Evolutionary conservation across 2,113 vertebrate genomes (phyloP), one percentile per base, ranked within the genome.

Genomic region (Paradisaea rubra): DNA sequence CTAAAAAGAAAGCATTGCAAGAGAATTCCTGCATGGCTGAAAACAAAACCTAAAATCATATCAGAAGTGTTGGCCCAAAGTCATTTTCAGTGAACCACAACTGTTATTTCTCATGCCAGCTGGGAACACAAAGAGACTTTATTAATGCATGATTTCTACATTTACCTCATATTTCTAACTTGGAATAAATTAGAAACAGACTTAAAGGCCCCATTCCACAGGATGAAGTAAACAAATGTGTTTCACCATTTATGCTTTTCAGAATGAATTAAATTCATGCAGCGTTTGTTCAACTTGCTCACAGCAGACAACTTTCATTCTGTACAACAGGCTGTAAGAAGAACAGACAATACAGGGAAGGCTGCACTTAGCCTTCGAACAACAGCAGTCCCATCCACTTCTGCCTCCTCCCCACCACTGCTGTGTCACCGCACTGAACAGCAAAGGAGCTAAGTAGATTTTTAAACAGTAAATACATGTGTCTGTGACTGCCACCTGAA

Each of bases 301-400:
- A 96, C 96, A 97, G 97, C 95, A 97, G 97, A 98, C 94, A 98
- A 97, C 97, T 97, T 96, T 96, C 97, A 97, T 96, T 96, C 93
- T 54, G 96, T 97, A 88, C 97, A 97, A 97, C 96, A 97, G 96
- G 94, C 97, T 95, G 96, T 95, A 97, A 97, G 95, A 95, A 81
- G 92, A 97, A 91, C 94, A 89, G 80, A 72, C 41, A 63, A 4
- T 11, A 4, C 16, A 30, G 81, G 5, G 21, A 69, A 45, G 41
- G 74, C 79, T 91, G 78, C 86, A 78, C 93, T 81, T 81, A 74
- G 88, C 81, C 59, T 91, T 92, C 70, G 61, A 64, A 64, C 21
- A 87, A 6, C 44, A 45, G 42, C 69, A 87, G n/a, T 25, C n/a
- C 39, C 81, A 59, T 30, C 59, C 78, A 64, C 37, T 56, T 65